Evolutionary conservation across 1,140 invertebrate species (phyloP).

Genomic region (Nylanderia fulva): DNA sequence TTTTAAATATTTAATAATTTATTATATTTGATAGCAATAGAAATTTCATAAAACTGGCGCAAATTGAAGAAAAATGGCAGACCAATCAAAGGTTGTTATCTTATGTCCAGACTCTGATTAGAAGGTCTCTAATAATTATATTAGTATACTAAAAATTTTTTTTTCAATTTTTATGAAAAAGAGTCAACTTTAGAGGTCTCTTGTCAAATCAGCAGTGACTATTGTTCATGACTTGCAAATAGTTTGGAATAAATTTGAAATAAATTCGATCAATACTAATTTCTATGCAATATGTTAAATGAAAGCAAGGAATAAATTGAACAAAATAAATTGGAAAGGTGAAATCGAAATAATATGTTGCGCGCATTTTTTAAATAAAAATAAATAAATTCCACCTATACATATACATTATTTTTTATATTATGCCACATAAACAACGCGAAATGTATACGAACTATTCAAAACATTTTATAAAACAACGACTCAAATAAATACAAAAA

Average conservation of each 20-base stretch:
- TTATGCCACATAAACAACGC: neutral
- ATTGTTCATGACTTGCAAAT: neutral
- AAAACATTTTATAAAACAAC: neutral
- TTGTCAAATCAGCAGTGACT: conserved; percentile 19
- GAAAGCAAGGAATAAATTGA: neutral
- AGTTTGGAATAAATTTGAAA: conserved; percentile 16
- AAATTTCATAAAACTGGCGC: no score
- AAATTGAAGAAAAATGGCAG: no score
- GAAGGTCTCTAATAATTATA: no score
- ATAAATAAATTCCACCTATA: neutral
- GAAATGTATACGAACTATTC: neutral
- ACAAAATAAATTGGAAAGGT: neutral
- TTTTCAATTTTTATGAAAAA: no score
- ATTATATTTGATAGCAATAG: no score
- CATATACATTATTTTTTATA: neutral
- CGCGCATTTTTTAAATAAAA: neutral
- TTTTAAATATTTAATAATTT: no score
- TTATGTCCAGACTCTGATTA: no score
- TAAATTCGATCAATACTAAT: neutral
- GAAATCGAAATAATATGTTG: neutral
- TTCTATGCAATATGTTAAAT: conserved; percentile 16
- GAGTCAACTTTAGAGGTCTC: neutral
- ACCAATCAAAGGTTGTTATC: no score
- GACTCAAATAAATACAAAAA: neutral
- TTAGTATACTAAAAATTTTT: no score